Percentiles rank a stretch among this genome's conserved stretches.
Evolutionary conservation across 2,113 vertebrate species (phyloP).

Genomic region (Scytalopus superciliaris): DNA sequence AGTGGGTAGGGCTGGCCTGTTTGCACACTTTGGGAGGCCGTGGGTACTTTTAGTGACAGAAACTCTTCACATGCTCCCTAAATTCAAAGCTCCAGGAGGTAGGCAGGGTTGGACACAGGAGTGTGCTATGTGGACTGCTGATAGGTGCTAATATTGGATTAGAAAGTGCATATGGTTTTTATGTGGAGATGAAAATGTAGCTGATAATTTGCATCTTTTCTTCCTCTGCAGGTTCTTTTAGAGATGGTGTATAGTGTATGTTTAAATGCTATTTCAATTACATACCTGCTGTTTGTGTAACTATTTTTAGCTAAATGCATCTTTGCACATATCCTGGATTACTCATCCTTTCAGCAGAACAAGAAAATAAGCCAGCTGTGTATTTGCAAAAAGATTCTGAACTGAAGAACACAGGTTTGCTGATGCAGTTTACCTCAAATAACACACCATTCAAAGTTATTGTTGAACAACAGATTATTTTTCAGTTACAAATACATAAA

Average conservation of each 20-base stretch:
- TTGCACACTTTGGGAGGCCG: accelerated
- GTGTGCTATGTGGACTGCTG: not conserved
- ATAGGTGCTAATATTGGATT: not conserved
- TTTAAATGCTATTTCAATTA: not conserved
- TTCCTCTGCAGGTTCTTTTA: not conserved
- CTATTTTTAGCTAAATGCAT: not conserved
- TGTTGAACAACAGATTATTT: not conserved
- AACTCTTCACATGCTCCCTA: not conserved
- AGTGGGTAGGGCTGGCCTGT: not conserved
- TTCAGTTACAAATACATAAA: not conserved
- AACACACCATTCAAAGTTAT: not conserved
- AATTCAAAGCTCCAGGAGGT: not conserved
- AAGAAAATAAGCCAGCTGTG: not conserved
- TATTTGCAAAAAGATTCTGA: not conserved
- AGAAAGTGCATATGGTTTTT: not conserved
- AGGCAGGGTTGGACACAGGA: not conserved
- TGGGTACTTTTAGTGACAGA: not conserved
- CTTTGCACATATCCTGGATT: not conserved
- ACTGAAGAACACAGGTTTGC: not conserved
- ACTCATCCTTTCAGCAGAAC: not conserved
- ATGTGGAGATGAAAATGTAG: not conserved
- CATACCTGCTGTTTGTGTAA: not conserved
- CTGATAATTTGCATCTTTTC: not conserved
- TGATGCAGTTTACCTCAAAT: not conserved
- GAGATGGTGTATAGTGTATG: not conserved